Base-by-base conservation (phyloP, 2,113 vertebrate species). In the Hymenochirus boettgeri region DNA sequence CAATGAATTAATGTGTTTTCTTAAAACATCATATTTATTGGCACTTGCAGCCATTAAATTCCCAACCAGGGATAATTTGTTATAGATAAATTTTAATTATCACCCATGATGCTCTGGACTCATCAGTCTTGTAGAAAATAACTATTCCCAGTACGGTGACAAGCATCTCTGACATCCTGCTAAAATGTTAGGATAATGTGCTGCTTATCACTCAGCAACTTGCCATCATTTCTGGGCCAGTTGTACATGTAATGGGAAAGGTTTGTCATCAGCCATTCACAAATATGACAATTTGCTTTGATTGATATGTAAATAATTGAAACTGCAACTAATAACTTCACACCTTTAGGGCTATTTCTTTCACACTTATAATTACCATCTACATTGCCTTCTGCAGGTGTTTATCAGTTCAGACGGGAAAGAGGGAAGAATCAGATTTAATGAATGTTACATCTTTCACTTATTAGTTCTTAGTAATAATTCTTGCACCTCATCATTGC, bases 241-340 rank as follows among this genome's bases (percentile, higher is more conserved):
- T 17, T 18, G 5, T n/a, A 3, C 1, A n/a, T 26, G 42, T 66
- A 8, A 35, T 66, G 45, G 21, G 46, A 66, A 51, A 15, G 46
- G 46, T 19, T 53, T 53, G 47, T 53, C 65, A 53, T 33, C 46
- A 69, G 33, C 33, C 57, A 69, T 69, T 69, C 57, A 60, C 45
- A 67, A 35, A 47, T 12, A 31, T 52, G 46, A 26, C 57, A 60
- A 46, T 69, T 69, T 69, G 35, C 52, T 24, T 27, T 60, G 47
- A 69, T 39, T 60, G 65, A 69, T 59, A 60, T 46, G 56, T 69
- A 60, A 69, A 69, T 69, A 69, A 50, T 42, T 60, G 46, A 69
- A 69, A 60, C 23, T 60, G 57, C 60, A 46, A 27, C 60, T 56
- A 35, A 27, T 33, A 37, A 64, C 58, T 65, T 57, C 37, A 29